Conservation (phyloP, 2,797 vertebrate species). For the Sylvia borin region DNA sequence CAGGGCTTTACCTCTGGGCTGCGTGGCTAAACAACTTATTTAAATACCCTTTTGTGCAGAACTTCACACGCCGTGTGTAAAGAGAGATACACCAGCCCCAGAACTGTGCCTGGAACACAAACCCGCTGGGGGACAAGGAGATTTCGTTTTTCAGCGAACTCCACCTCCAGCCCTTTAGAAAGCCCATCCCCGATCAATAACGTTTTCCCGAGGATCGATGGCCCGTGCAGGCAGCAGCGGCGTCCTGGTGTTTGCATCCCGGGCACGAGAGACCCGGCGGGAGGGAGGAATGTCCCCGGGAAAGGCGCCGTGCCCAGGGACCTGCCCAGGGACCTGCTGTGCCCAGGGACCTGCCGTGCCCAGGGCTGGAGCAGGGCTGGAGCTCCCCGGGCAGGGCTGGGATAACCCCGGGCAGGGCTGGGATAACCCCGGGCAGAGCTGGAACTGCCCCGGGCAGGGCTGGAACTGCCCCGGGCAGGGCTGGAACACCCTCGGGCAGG, state of each 20-base stretch:
- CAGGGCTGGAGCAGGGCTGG: too few relatives aligned
- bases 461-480: too few relatives aligned
- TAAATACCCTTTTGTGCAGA: background rate
- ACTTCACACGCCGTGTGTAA: background rate
- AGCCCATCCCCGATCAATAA: background rate
- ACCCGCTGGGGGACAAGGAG: background rate
- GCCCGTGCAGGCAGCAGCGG: background rate
- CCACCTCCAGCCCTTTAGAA: background rate
- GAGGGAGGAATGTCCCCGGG: fast-evolving
- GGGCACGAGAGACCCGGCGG: fast-evolving
- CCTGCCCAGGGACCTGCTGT: fast-evolving
- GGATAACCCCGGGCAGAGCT: too few relatives aligned
- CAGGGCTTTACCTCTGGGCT: background rate
- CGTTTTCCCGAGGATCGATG: background rate
- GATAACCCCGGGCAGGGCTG: too few relatives aligned
- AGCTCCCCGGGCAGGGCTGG: too few relatives aligned
- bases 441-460: too few relatives aligned
- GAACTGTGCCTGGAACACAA: background rate
- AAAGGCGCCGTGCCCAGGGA: fast-evolving
- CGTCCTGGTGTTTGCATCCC: background rate
- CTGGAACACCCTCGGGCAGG: too few relatives aligned
- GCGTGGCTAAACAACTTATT: background rate
- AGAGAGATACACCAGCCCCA: background rate
- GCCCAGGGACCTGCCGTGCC: fast-evolving
- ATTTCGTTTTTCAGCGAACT: background rate